Evolutionary conservation across 1,140 invertebrate species (phyloP), one percentile per base, ranked within the genome.

Genomic region (Leptinotarsa texana): DNA sequence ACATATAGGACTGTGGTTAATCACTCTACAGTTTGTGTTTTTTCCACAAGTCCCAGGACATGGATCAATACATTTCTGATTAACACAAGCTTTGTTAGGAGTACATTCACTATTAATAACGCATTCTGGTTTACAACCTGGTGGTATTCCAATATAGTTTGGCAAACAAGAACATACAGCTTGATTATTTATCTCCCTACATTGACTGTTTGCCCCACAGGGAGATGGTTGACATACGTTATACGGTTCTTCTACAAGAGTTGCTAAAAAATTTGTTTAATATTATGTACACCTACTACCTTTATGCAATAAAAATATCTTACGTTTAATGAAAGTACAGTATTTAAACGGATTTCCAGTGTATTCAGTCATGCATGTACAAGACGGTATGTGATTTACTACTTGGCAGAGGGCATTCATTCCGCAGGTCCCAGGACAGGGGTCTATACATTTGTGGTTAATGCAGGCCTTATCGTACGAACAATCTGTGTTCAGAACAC

Each of bases 91-190:
- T 83, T 90, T 92, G 65, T 89, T 87, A 67, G 89, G 86, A 13
- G 92, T 85, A 84, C 94, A 96, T 77, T 96, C 94, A 2, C 92
- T 90, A 83, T 93, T 95, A 74, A 94, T 89, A 0, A 93, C 90
- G 84, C 94, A 96, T 85, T 95, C 94, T 15, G 94, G 94, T 77
- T 93, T 87, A 84, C 95, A 96, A 27, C 87, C 89, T 69, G 87
- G 86, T 8, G 91, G 90, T 84, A 92, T 89, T 24, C 91, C 91
- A 62, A 89, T 86, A 84, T 92, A 93, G 69, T 89, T 90, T 18
- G 85, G 84, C 73, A 91, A 77, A 79, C 92, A 93, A 51, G 87
- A 87, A 78, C 92, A 93, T 67, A 86, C 77, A 18, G 89, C 88
- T 81, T 88, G 86, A 69, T 82, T 83, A 74, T 88, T 88, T 1